A percentile compares a stretch with the other conserved stretches of the same genome.
phyloP scores from a whole-genome alignment of 2,113 vertebrate genomes.

The Semicossyphus pulcher region DNA sequence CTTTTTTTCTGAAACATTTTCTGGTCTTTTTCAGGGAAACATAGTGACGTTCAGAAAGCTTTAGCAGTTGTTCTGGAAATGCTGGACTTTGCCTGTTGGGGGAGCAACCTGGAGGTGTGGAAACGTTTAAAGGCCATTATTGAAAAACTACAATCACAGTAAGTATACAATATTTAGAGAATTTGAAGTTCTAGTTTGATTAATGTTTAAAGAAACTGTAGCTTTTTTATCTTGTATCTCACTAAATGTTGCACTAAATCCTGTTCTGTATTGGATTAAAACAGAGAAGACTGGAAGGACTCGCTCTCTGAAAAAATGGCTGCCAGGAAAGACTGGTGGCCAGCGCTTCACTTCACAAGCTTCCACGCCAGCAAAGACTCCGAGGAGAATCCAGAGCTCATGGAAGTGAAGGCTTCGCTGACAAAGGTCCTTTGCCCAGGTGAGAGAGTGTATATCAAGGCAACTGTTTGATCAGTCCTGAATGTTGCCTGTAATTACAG shows the following conservation, averaged over 20 bases:
- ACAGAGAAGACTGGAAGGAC: slow-evolving; percentile 47
- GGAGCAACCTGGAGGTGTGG: slow-evolving; percentile 86
- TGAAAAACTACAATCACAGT: slow-evolving; percentile 71
- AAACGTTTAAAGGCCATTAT: slow-evolving; percentile 80
- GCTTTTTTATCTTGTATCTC: neutral
- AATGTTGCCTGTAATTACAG: neutral
- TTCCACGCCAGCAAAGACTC: slow-evolving; percentile 84
- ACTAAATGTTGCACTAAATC: neutral
- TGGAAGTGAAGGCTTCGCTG: slow-evolving; percentile 84
- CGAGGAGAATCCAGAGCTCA: slow-evolving; percentile 75
- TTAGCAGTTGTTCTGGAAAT: slow-evolving; percentile 86
- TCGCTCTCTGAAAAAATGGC: slow-evolving; percentile 84
- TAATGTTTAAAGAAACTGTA: neutral
- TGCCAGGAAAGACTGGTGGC: slow-evolving; percentile 89
- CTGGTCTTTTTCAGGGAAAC: slow-evolving; percentile 75
- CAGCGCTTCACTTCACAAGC: slow-evolving; percentile 88
- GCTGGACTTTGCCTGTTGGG: slow-evolving; percentile 91
- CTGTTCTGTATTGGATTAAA: slow-evolving; percentile 4
- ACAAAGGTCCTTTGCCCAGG: slow-evolving; percentile 83
- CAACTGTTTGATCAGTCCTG: too few relatives aligned
- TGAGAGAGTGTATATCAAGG: slow-evolving; percentile 56
- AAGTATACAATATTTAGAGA: neutral
- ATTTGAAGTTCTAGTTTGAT: neutral
- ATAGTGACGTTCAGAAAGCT: slow-evolving; percentile 73
- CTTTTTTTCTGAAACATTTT: neutral